These are phyloP conservation scores for Podarcis raffonei DNA, from an alignment of 2,113 vertebrate genomes.

Conservation along the genomic window DNA sequence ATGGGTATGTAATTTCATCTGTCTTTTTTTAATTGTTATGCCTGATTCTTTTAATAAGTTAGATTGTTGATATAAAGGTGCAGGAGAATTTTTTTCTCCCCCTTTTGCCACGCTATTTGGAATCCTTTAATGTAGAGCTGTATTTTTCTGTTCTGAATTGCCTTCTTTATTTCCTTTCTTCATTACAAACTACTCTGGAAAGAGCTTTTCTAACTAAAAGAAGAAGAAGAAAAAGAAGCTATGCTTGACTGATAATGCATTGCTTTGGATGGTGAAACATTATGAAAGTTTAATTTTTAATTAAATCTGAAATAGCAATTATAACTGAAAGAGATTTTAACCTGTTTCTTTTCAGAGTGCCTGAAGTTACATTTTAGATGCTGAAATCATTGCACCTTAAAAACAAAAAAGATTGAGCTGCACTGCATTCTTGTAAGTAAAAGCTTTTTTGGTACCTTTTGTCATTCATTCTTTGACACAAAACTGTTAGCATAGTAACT, in stretches of 20 bases:
- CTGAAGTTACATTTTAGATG: conserved; percentile 84
- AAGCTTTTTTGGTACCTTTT: conserved; percentile 73
- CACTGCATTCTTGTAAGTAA: conserved; percentile 81
- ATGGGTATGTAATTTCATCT: conserved; percentile 61
- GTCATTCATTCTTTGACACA: conserved; percentile 70
- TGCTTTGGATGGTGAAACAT: conserved; percentile 89
- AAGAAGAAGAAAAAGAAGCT: conserved; percentile 76
- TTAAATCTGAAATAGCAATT: conserved; percentile 91
- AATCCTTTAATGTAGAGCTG: conserved; percentile 69
- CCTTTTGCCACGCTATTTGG: conserved; percentile 62
- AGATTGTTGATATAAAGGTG: conserved; percentile 71
- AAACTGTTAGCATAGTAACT: conserved; percentile 71
- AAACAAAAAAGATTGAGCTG: conserved; percentile 81
- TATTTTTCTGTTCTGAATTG: conserved; percentile 78
- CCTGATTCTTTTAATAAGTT: conserved; percentile 56
- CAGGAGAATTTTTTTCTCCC: conserved; percentile 37
- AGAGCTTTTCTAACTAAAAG: conserved; percentile 71
- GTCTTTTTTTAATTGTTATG: conserved; percentile 52
- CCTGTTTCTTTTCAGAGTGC: conserved; percentile 89
- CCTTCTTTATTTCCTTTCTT: conserved; percentile 73
- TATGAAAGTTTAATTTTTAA: conserved; percentile 92
- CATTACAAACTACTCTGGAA: conserved; percentile 79
- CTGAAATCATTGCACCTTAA: conserved; percentile 85
- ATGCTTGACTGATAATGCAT: conserved; percentile 88
- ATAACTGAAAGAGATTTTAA: conserved; percentile 90